Base-by-base conservation (phyloP, 2,113 vertebrate species). In the Lasiurus borealis region DNA sequence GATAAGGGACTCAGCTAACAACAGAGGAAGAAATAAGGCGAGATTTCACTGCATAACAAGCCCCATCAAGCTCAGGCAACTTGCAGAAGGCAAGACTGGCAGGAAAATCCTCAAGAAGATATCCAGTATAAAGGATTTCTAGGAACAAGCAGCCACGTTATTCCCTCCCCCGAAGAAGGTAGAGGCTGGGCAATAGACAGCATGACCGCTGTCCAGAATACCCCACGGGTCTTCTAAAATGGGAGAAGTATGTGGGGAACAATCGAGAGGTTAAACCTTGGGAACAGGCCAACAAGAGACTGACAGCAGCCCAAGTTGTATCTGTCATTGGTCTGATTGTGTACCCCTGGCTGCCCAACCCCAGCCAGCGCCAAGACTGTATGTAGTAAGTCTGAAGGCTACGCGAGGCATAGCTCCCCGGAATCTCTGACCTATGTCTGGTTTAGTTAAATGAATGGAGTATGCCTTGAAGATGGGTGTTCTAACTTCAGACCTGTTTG, bases 121-220 rank as follows among this genome's bases (percentile, higher is more conserved):
- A 88, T 34, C 23, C 27, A 71, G 21, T 27, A 27, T 48, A 82
- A 84, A 89, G 34, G 82, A 93, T 88, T 94, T 72, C 21, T 23
- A 92, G 44, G 62, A 81, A 85, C 68, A 91, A 90, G 48, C 34
- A 82, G 50, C 18, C 80, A 81, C 50, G 80, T 46, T 91, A 46
- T 86, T 75, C 44, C 69, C 44, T 83, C 52, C 31, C 48, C 4
- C 52, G 54, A 31, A 88, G 62, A 91, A 88, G 52, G 31, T 50
- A 96, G 36, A 92, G 69, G 66, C 83, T 78, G 83, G n/a, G 71
- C 54, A 89, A 95, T 8, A 59, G 54, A 25, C 18, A 91, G 72
- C 25, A 52, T 89, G 34, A 72, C 25, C 75, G 59, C 87, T 52
- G 52, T 81, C 40, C 16, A 25, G 19, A 80, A 80, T 25, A 36